Conservation (phyloP, 30 jellyfish, hydroid and myxozoan species). For the Hydractinia echinata region DNA sequence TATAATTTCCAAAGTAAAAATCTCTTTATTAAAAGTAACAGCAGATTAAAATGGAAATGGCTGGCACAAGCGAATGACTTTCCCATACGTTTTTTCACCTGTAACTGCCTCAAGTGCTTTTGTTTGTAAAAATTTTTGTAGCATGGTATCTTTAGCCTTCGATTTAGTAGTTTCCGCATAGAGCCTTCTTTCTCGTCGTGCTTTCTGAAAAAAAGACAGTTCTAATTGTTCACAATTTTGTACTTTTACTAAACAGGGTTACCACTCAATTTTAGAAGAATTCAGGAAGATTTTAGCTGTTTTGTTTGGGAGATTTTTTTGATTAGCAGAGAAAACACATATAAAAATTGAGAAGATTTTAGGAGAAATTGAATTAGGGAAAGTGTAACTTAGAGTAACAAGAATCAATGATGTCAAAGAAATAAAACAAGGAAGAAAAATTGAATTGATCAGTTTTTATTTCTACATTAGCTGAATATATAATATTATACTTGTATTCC, state of each 20-base stretch:
- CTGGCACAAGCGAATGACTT: too few relatives aligned
- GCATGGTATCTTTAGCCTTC: slow-evolving; percentile 49
- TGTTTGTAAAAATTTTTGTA: slow-evolving; percentile 63
- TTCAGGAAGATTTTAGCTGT: background rate
- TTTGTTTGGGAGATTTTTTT: background rate
- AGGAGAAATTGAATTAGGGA: too few relatives aligned
- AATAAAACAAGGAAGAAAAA: too few relatives aligned
- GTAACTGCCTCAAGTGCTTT: slow-evolving; percentile 78
- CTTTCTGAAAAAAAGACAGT: slow-evolving; percentile 39
- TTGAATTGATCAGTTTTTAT: too few relatives aligned
- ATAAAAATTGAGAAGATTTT: background rate
- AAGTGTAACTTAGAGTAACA: too few relatives aligned
- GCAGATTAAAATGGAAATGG: too few relatives aligned
- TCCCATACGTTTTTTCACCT: slow-evolving; percentile 56
- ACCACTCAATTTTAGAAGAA: background rate
- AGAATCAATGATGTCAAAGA: too few relatives aligned
- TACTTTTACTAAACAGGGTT: background rate
- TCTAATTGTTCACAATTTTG: background rate
- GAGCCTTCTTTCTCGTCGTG: slow-evolving; percentile 57
- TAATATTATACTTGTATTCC: too few relatives aligned
- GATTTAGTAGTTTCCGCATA: slow-evolving; percentile 47
- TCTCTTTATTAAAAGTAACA: too few relatives aligned
- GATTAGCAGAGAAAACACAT: background rate
- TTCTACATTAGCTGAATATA: too few relatives aligned
- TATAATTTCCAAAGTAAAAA: too few relatives aligned